phyloP scores from a whole-genome alignment of 1,140 invertebrate genomes.

The Rhyzopertha dominica region DNA sequence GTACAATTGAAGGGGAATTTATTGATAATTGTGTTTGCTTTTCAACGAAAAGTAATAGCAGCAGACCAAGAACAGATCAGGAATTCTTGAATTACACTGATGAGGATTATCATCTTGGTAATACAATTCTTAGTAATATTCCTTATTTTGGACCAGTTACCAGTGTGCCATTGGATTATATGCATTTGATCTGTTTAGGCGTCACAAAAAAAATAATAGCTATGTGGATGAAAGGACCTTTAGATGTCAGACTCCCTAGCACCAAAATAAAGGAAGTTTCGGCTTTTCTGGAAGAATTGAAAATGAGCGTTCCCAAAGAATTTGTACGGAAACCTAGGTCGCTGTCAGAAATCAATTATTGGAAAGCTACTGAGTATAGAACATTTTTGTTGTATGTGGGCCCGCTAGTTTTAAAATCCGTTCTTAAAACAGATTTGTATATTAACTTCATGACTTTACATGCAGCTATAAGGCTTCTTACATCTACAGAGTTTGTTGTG shows the following conservation, averaged over 20 bases:
- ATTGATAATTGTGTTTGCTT: too few relatives aligned
- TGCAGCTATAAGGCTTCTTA: constrained; percentile 14
- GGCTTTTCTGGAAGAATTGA: too few relatives aligned
- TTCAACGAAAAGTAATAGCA: constrained; percentile 2
- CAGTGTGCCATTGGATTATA: constrained; percentile 7
- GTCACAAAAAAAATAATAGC: constrained; percentile 9
- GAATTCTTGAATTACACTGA: constrained; percentile 5
- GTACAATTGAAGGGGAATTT: constrained; percentile 16
- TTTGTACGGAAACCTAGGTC: constrained; percentile 26
- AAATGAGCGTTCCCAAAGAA: constrained; percentile 15
- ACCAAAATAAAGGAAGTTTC: constrained; percentile 1
- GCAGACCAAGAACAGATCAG: constrained; percentile 14
- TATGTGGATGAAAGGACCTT: constrained; percentile 13
- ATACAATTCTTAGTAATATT: constrained; percentile 5
- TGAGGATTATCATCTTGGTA: constrained; percentile 7
- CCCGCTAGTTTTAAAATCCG: constrained; percentile 14
- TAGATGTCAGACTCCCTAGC: constrained; percentile 1
- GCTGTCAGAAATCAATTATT: constrained; percentile 29
- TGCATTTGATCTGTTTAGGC: constrained; percentile 12
- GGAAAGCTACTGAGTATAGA: constrained; percentile 40
- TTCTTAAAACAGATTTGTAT: constrained; percentile 11
- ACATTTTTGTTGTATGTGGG: constrained; percentile 38
- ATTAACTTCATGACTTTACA: constrained; percentile 16
- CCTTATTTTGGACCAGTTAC: too few relatives aligned
- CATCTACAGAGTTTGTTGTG: background rate